phyloP scores from a whole-genome alignment of 1,140 invertebrate genomes.

The Ectropis grisescens region DNA sequence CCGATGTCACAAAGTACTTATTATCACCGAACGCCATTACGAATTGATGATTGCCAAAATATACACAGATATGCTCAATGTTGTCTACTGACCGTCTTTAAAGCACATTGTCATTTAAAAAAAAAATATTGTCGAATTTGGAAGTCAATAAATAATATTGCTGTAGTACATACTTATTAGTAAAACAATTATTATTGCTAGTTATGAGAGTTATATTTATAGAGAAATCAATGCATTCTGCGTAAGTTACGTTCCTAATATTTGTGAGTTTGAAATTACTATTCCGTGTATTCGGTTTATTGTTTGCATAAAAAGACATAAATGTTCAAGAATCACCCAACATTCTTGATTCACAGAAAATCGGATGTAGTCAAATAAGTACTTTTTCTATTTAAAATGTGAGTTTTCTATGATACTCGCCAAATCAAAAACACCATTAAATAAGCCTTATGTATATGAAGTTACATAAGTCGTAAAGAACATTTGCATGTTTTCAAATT shows the following conservation, averaged over 20 bases:
- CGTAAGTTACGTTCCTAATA: constrained; percentile 44
- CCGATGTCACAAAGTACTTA: constrained; percentile 40
- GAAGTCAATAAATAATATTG: constrained; percentile 55
- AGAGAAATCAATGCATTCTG: constrained; percentile 37
- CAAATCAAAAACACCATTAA: no score
- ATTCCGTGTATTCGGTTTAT: no score
- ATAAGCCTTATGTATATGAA: no score
- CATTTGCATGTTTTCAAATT: no score
- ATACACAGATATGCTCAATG: constrained; percentile 45
- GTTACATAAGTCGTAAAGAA: no score
- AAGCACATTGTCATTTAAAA: constrained; percentile 46
- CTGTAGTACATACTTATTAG: constrained; percentile 56
- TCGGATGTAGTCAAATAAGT: no score
- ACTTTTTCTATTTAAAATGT: no score
- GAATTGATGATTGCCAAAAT: constrained; percentile 21
- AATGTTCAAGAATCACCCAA: no score
- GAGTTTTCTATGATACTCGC: no score
- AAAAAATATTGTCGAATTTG: constrained; percentile 42
- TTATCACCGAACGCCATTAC: constrained; percentile 8
- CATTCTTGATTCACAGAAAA: no score
- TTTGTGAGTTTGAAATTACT: no score
- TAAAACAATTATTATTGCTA: constrained; percentile 62
- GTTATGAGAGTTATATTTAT: constrained; percentile 61
- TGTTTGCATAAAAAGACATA: no score
- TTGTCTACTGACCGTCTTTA: constrained; percentile 14